A percentile compares a stretch with the other conserved stretches of the same genome.
Conservation (phyloP, 2,888 invertebrate genomes). For the Callinectes sapidus region DNA sequence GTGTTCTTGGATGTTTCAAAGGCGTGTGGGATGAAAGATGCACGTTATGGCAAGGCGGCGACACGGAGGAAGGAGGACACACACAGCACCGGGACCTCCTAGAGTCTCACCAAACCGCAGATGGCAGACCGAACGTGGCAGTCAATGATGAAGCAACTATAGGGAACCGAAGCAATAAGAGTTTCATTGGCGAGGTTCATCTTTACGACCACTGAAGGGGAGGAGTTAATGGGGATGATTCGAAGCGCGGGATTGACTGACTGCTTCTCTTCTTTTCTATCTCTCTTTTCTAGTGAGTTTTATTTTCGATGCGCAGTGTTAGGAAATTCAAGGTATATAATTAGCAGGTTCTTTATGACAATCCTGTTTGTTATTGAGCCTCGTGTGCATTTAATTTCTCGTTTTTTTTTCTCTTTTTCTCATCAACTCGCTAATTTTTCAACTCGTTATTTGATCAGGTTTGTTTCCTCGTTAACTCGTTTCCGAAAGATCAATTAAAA, state of each 20-base stretch:
- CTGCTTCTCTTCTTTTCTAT: background rate
- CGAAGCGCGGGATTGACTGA: background rate
- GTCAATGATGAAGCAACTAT: background rate
- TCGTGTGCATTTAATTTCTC: no score
- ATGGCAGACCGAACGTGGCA: background rate
- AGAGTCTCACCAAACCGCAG: background rate
- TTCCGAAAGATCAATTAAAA: no score
- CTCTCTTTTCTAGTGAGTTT: background rate
- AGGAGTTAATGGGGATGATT: background rate
- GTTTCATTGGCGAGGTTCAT: background rate
- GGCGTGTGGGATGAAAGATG: background rate
- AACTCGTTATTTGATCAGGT: no score
- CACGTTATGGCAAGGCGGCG: background rate
- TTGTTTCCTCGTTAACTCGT: no score
- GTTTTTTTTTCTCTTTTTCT: no score
- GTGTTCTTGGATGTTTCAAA: background rate
- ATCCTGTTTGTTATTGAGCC: background rate
- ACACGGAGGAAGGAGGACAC: background rate
- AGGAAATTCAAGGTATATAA: background rate
- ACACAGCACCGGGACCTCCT: background rate
- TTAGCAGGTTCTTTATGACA: background rate
- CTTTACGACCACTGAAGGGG: background rate
- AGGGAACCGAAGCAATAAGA: background rate
- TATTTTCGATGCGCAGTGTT: background rate
- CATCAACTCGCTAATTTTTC: no score